Evolutionary conservation across 2,888 invertebrate species (phyloP), one percentile per base, ranked within the genome.

Genomic region (Pseudococcus viburni): DNA sequence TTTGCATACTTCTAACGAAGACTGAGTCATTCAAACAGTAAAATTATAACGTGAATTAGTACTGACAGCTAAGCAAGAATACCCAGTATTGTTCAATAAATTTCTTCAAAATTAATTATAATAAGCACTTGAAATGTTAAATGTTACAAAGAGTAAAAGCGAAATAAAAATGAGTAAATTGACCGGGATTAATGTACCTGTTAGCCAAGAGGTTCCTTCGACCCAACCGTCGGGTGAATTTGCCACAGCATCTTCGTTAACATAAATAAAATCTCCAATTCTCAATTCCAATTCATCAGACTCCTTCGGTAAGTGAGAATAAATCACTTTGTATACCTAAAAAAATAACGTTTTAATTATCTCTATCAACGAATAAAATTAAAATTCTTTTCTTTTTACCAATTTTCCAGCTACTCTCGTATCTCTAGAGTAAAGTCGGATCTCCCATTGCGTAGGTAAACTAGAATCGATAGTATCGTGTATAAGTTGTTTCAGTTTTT

Each of bases 171-270:
- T 33, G 1, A 33, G 26, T 33, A 33, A 2, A 33, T 33, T 33
- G 26, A 3, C 26, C 26, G 26, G 26, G 26, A 33, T 33, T 33
- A 3, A 33, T 2, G 26, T 83, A 91, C 95, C 96, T 85, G 96
- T 96, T 59, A 96, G 92, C 96, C 96, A 96, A 0, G 96, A 96
- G 33, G 94, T 94, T 46, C 97, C 97, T 90, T 95, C 95, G 46
- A 96, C 95, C 97, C 97, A 98, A 86, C 96, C 96, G 92, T 97
- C 97, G 0, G 95, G 93, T 2, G 96, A 95, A 90, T 92, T 94
- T 87, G 94, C 94, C 86, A 96, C 92, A 77, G 95, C 95, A 90
- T 95, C 95, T 90, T 94, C 94, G 90, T 94, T 95, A 86, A 97
- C 93, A 91, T 96, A 97, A 90, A 98, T 94, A 91, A 95, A 97